Percentiles rank a stretch among this genome's conserved stretches.
Conservation (phyloP, 2,113 vertebrate species). For the Oxyruncus cristatus region DNA sequence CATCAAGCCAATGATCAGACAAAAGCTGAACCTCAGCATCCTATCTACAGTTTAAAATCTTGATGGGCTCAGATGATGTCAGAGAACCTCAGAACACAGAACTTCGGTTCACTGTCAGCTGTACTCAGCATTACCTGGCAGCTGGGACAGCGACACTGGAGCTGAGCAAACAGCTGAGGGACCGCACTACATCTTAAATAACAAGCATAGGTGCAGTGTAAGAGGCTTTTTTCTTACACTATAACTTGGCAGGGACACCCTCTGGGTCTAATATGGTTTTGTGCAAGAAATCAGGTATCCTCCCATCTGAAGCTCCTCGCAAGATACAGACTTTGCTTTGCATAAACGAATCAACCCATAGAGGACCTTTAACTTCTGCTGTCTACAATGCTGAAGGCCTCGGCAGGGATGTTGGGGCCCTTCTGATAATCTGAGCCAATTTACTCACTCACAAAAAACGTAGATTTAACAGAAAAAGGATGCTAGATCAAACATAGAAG, state of each 20-base stretch:
- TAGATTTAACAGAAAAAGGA: not conserved
- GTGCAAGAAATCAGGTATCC: rapidly evolving
- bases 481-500: not conserved
- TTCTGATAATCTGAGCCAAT: not conserved
- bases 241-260: not conserved
- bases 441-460: not conserved
- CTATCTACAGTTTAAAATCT: not conserved
- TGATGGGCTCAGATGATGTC: not conserved
- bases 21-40: not conserved
- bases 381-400: not conserved
- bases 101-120: not conserved
- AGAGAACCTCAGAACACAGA: not conserved
- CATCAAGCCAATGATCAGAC: not conserved
- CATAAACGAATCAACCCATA: not conserved
- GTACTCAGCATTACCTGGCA: not conserved
- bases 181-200: not conserved
- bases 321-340: not conserved
- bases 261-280: not conserved
- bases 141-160: rapidly evolving
- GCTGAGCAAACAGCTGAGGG: not conserved
- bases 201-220: not conserved
- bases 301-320: not conserved
- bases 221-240: not conserved
- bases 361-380: not conserved
- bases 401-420: not conserved